Conservation (phyloP, 1,140 invertebrate genomes). For the Melipona quadrifasciata region DNA sequence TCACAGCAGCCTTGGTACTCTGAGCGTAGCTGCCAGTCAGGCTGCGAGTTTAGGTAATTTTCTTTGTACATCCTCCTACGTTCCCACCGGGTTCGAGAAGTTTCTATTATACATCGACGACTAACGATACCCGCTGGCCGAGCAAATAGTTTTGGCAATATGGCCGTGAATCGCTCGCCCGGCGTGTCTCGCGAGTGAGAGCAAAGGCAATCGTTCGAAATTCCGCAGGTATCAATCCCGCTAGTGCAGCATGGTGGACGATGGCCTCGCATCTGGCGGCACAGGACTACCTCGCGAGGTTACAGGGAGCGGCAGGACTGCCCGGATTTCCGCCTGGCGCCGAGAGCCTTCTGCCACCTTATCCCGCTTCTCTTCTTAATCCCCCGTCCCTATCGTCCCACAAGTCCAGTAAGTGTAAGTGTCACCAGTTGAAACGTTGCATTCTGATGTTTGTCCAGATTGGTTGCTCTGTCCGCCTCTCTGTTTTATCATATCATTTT, state of each 20-base stretch:
- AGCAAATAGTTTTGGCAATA: too few relatives aligned
- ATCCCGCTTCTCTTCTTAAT: slow-evolving; percentile 80
- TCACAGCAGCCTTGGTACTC: slow-evolving; percentile 85
- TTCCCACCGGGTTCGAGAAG: background rate
- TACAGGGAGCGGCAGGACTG: slow-evolving; percentile 88
- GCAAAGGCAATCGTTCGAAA: background rate
- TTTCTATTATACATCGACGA: too few relatives aligned
- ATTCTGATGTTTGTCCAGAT: background rate
- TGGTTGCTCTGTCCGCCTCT: background rate
- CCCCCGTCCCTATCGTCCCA: slow-evolving; percentile 79
- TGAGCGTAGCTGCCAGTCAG: slow-evolving; percentile 90
- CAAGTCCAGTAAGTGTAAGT: slow-evolving; percentile 81
- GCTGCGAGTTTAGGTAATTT: slow-evolving; percentile 88
- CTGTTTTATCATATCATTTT: slow-evolving; percentile 20
- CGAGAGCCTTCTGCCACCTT: slow-evolving; percentile 80
- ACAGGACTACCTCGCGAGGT: slow-evolving; percentile 90
- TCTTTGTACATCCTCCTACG: too few relatives aligned
- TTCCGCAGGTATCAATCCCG: slow-evolving; percentile 76
- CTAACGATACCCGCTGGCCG: too few relatives aligned
- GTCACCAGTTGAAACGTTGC: slow-evolving; percentile 16
- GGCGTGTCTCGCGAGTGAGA: background rate
- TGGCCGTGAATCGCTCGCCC: too few relatives aligned
- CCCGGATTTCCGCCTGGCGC: slow-evolving; percentile 84
- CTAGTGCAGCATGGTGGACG: slow-evolving; percentile 92
- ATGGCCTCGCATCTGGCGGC: slow-evolving; percentile 93